A percentile compares a stretch with the other conserved stretches of the same genome.
Conservation (phyloP, 2,113 vertebrate genomes). For the Ploceus nigricollis region DNA sequence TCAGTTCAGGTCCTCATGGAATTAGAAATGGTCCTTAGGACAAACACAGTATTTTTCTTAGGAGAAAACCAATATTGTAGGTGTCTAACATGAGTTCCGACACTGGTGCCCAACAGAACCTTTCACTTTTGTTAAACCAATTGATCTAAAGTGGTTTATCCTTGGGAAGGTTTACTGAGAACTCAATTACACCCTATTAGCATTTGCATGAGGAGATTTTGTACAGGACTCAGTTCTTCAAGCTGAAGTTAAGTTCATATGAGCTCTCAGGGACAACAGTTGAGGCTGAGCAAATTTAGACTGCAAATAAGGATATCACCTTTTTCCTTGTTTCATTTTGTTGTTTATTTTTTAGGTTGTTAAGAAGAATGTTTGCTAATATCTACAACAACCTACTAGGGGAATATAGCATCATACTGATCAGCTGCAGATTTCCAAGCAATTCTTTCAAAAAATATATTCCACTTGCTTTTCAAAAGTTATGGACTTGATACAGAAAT, state of each 20-base stretch:
- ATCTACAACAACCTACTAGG: neutral
- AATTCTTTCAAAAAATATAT: neutral
- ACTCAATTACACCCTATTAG: neutral
- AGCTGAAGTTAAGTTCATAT: neutral
- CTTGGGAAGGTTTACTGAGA: neutral
- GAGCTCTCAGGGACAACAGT: neutral
- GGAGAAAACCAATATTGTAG: accelerated
- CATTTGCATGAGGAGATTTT: neutral
- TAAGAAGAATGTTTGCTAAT: neutral
- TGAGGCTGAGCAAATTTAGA: neutral
- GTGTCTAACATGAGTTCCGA: neutral
- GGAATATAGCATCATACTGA: neutral
- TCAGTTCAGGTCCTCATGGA: neutral
- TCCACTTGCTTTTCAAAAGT: neutral
- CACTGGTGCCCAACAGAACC: neutral
- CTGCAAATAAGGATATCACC: neutral
- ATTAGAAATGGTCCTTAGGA: neutral
- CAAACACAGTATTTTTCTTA: neutral
- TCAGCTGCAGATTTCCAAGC: neutral
- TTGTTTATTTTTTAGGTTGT: neutral
- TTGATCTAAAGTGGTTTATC: neutral
- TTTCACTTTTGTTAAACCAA: neutral
- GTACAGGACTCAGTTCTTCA: neutral
- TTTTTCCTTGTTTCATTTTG: neutral
- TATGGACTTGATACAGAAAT: neutral